These are phyloP conservation scores for Glyphotaelius pellucidus DNA, from an alignment of 2,888 invertebrate species.

Conservation along the genomic window DNA sequence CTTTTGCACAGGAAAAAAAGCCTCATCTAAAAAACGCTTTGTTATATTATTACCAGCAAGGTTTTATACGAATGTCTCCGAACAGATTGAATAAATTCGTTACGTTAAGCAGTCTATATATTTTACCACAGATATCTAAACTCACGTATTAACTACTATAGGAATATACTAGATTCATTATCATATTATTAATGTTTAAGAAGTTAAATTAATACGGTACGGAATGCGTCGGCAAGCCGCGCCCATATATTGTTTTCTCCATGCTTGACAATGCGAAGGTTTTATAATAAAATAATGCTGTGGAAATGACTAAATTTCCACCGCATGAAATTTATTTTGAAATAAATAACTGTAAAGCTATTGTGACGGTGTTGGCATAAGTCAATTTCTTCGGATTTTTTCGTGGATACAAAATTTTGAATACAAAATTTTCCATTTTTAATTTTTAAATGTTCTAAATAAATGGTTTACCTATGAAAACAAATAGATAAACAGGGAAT, in stretches of 20 bases:
- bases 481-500: too few species aligned
- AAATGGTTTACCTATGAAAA: too few species aligned
- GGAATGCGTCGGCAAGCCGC: constrained; percentile 59
- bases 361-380: neutral
- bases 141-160: constrained; percentile 4
- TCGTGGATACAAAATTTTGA: too few species aligned
- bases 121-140: neutral
- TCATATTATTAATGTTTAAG: constrained; percentile 52
- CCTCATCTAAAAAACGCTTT: constrained; percentile 23
- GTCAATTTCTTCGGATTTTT: too few species aligned
- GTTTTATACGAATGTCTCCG: neutral
- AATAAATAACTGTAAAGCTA: neutral
- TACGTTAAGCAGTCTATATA: neutral
- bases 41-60: neutral
- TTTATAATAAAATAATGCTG: neutral
- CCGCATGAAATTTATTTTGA: neutral
- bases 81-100: neutral
- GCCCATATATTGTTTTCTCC: constrained; percentile 51
- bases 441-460: too few species aligned
- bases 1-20: constrained; percentile 18
- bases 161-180: constrained; percentile 39
- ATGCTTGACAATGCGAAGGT: neutral
- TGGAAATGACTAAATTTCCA: neutral
- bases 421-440: too few species aligned
- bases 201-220: constrained; percentile 56